These are phyloP conservation scores for Paramormyrops kingsleyae DNA, from an alignment of 2,113 vertebrate species.

Conservation along the genomic window DNA sequence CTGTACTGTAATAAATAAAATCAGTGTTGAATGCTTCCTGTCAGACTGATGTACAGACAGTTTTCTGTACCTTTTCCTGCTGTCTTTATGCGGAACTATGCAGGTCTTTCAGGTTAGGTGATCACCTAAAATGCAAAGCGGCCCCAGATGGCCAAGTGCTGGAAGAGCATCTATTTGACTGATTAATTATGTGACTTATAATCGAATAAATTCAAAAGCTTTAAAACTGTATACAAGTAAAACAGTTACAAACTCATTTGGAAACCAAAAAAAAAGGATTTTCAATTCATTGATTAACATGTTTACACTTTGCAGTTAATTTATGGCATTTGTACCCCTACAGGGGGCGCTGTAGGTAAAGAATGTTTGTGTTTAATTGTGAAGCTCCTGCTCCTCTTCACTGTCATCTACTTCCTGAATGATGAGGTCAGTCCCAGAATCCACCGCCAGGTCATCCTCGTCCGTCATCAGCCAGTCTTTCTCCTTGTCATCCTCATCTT, in stretches of 20 bases:
- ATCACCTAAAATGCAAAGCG: neutral
- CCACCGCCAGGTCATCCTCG: slow-evolving; percentile 86
- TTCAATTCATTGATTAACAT: neutral
- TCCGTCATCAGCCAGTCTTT: slow-evolving; percentile 64
- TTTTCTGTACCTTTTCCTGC: neutral
- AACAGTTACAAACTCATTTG: neutral
- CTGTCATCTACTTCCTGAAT: slow-evolving; percentile 95
- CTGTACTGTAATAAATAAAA: neutral
- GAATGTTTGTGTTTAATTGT: slow-evolving; percentile 62
- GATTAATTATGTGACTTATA: neutral
- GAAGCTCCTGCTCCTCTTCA: slow-evolving; percentile 74
- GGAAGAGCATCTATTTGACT: neutral
- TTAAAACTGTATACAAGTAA: neutral
- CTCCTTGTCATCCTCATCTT: slow-evolving; percentile 68
- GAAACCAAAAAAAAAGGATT: neutral
- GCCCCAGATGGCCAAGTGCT: neutral
- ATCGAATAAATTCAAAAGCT: neutral
- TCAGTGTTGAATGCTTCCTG: neutral
- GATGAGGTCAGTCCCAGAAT: slow-evolving; percentile 82
- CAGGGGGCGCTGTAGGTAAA: neutral
- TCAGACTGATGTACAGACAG: neutral
- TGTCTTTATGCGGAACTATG: neutral
- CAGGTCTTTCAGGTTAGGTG: neutral
- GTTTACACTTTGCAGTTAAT: neutral
- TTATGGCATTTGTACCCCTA: neutral